These are phyloP conservation scores for Nerophis ophidion DNA, from an alignment of 2,113 vertebrate species.

Conservation along the genomic window DNA sequence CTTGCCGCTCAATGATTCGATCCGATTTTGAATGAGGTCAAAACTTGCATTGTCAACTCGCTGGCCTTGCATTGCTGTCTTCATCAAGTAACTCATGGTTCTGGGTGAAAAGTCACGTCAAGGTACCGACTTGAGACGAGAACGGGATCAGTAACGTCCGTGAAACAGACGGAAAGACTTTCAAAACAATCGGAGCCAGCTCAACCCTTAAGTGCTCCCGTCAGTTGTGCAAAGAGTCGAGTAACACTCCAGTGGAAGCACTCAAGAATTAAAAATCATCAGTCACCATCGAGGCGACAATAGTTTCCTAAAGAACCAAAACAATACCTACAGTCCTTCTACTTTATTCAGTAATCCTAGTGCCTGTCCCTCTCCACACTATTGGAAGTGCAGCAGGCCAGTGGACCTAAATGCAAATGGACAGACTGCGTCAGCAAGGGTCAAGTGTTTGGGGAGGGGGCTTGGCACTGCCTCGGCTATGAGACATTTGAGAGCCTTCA, in stretches of 20 bases:
- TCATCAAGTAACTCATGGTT: constrained; percentile 62
- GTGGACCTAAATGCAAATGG: constrained; percentile 68
- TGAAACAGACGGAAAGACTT: constrained; percentile 37
- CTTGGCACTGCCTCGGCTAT: constrained; percentile 66
- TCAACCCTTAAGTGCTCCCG: constrained; percentile 34
- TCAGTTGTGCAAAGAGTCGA: constrained; percentile 1
- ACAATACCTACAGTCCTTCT: constrained; percentile 2
- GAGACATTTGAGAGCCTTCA: constrained; percentile 71
- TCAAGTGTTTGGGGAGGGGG: constrained; percentile 56
- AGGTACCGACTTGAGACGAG: constrained; percentile 32
- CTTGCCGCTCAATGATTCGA: constrained; percentile 79
- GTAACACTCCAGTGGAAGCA: not conserved
- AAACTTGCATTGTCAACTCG: constrained; percentile 47
- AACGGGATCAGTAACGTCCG: constrained; percentile 28
- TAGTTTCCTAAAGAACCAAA: not conserved
- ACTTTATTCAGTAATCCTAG: constrained; percentile 36
- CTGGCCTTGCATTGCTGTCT: constrained; percentile 56
- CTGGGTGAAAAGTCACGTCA: constrained; percentile 39
- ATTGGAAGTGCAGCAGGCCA: constrained; percentile 58
- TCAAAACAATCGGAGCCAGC: constrained; percentile 48
- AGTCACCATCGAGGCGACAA: not conserved
- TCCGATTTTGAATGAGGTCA: constrained; percentile 73
- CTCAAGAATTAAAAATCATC: constrained; percentile 10
- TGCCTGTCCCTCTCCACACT: constrained; percentile 48
- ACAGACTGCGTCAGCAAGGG: constrained; percentile 66